Evolutionary conservation across 2,888 invertebrate species (phyloP).

Genomic region (Ametastegia equiseti): DNA sequence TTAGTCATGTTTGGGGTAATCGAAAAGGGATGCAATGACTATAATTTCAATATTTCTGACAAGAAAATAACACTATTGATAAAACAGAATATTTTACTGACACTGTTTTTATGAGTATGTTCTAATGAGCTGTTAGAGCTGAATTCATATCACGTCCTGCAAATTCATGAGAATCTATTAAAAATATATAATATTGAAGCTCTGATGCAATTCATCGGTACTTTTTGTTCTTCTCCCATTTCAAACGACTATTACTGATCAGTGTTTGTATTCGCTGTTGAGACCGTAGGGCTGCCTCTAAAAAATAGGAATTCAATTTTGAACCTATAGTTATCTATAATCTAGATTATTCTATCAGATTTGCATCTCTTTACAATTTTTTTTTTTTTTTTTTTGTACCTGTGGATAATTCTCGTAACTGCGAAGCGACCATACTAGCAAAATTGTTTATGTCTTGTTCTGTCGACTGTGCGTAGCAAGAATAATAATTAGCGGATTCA

Average conservation of each 20-base stretch:
- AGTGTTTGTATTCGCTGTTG: slow-evolving; percentile 29
- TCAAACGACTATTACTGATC: slow-evolving; percentile 28
- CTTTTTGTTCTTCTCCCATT: neutral
- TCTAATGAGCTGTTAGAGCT: neutral
- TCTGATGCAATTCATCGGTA: neutral
- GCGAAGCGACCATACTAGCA: neutral
- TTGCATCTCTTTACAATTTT: too few species aligned
- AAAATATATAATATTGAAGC: neutral
- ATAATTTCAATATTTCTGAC: neutral
- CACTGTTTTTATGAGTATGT: slow-evolving; percentile 26
- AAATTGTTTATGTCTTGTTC: neutral
- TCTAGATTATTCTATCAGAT: neutral
- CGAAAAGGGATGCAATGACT: neutral
- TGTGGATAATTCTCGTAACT: slow-evolving; percentile 2
- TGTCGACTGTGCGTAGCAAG: neutral
- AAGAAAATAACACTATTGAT: slow-evolving; percentile 1
- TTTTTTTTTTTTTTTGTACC: neutral
- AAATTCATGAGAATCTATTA: neutral
- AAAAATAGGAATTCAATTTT: neutral
- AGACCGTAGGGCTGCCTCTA: slow-evolving; percentile 24
- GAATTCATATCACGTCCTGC: neutral
- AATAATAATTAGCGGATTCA: neutral
- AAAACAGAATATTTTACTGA: neutral
- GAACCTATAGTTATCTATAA: neutral
- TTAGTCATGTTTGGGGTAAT: neutral